phyloP scores from a whole-genome alignment of 2,888 invertebrate species.

The Deroplatys truncata region DNA sequence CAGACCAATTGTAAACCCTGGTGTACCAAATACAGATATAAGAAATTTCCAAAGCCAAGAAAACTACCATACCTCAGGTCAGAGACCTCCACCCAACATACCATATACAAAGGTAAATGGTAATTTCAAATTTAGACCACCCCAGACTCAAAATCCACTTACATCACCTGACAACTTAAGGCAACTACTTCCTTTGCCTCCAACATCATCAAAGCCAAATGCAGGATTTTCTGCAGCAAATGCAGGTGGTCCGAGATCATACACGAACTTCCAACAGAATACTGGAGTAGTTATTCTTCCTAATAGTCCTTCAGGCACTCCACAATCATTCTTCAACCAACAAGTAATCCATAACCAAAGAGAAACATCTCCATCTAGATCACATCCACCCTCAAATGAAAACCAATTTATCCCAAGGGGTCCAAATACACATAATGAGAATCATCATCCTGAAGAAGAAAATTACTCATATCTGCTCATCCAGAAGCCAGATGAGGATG shows the following conservation, averaged over 20 bases:
- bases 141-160: background rate
- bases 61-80: conserved; percentile 4
- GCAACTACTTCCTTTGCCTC: background rate
- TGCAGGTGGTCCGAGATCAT: background rate
- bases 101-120: background rate
- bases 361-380: background rate
- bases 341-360: background rate
- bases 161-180: background rate
- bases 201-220: background rate
- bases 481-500: background rate
- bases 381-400: background rate
- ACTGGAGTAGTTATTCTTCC: background rate
- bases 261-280: conserved; percentile 2
- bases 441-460: background rate
- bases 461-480: background rate
- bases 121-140: conserved; percentile 10
- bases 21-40: conserved; percentile 1
- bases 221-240: background rate
- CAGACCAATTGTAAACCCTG: conserved; percentile 10
- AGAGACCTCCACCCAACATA: conserved; percentile 18
- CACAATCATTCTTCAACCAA: background rate
- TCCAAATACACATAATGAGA: background rate
- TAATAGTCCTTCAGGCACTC: background rate
- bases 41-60: conserved; percentile 16
- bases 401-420: background rate